Evolutionary conservation across 2,113 vertebrate genomes (phyloP).

Genomic region (Sapayoa aenigma): DNA sequence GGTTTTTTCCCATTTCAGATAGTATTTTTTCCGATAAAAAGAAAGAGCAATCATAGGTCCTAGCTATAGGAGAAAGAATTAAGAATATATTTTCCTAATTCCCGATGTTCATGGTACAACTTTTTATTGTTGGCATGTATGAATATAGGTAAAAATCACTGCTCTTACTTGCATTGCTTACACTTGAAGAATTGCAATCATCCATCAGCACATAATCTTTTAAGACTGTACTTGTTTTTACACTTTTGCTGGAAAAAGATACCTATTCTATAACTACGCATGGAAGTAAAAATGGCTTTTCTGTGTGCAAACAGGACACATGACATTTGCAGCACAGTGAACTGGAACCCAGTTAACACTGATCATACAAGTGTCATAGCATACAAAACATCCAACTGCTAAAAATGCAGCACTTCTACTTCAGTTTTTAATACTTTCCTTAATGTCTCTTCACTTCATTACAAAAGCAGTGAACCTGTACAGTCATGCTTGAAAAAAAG

Average conservation of each 20-base stretch:
- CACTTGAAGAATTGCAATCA: background rate
- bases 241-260: background rate
- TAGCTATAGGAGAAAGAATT: background rate
- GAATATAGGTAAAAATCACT: background rate
- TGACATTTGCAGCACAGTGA: background rate
- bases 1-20: background rate
- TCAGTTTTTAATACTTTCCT: background rate
- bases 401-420: background rate
- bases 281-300: background rate
- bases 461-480: background rate
- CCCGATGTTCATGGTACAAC: background rate
- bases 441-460: background rate
- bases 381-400: background rate
- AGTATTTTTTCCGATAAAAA: background rate
- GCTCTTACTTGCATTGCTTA: background rate
- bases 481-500: background rate
- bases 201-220: background rate
- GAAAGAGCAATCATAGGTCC: background rate
- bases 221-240: background rate
- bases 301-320: background rate
- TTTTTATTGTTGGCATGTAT: background rate
- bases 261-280: background rate
- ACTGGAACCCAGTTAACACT: background rate
- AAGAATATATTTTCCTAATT: background rate
- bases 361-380: background rate